phyloP scores from a whole-genome alignment of 1,140 invertebrate species.

The Zaprionus davidi region DNA sequence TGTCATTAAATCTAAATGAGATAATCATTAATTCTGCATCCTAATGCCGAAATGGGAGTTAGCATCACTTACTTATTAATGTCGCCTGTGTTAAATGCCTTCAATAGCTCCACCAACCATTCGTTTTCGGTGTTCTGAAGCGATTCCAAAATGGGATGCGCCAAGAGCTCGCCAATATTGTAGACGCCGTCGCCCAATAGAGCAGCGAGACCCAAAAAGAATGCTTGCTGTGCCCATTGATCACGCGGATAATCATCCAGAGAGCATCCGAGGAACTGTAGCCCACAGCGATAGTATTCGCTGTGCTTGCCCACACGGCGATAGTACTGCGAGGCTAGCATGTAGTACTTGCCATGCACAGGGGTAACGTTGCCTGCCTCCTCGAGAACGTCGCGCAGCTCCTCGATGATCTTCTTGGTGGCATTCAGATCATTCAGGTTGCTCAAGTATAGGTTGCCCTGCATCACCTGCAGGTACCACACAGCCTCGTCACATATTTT shows the following conservation, averaged over 20 bases:
- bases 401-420: constrained; percentile 95
- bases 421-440: constrained; percentile 92
- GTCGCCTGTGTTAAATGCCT: constrained; percentile 97
- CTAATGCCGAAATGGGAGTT: not conserved
- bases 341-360: constrained; percentile 97
- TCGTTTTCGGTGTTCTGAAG: constrained; percentile 92
- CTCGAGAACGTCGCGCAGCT: constrained; percentile 94
- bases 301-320: constrained; percentile 84
- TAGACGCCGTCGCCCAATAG: constrained; percentile 97
- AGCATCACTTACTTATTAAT: constrained; percentile 86
- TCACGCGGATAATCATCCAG: constrained; percentile 87
- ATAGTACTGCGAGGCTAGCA: constrained; percentile 96
- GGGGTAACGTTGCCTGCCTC: constrained; percentile 95
- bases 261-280: constrained; percentile 97
- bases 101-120: constrained; percentile 96
- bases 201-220: constrained; percentile 96
- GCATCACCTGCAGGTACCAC: constrained; percentile 87
- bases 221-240: constrained; percentile 93
- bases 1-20: constrained; percentile 89
- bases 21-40: not conserved
- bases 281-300: constrained; percentile 95
- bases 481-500: constrained; percentile 94
- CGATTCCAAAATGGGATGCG: constrained; percentile 96
- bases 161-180: constrained; percentile 98
- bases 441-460: constrained; percentile 93